phyloP scores from a whole-genome alignment of 2,797 vertebrate genomes.

The Tiaroga cobitis region DNA sequence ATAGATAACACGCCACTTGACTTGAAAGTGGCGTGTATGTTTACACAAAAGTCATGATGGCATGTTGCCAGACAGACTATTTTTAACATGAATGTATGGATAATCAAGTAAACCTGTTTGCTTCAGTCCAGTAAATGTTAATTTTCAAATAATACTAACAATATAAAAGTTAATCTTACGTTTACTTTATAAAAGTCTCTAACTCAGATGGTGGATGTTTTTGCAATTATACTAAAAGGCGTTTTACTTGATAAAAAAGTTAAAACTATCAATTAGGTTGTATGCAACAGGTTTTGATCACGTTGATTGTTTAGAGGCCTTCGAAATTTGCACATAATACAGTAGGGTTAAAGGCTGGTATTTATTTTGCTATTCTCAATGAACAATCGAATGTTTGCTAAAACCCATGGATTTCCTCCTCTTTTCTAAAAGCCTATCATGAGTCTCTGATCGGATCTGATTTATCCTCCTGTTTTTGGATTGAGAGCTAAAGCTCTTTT shows the following conservation, averaged over 20 bases:
- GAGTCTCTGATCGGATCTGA: conserved; percentile 21
- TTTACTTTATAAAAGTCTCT: background rate
- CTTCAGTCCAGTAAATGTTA: background rate
- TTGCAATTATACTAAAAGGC: background rate
- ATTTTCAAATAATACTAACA: background rate
- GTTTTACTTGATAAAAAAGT: background rate
- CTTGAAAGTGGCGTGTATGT: no score
- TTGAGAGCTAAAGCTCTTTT: background rate
- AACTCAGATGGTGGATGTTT: background rate
- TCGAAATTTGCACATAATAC: background rate
- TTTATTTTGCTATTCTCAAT: background rate
- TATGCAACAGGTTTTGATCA: background rate
- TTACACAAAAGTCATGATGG: no score
- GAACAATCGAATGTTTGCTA: background rate
- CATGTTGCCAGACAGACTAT: background rate
- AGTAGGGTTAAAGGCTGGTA: background rate
- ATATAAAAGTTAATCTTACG: background rate
- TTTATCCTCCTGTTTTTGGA: conserved; percentile 2
- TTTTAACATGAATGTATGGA: background rate
- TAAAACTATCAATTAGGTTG: background rate
- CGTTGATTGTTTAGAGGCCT: background rate
- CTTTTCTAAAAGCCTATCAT: background rate
- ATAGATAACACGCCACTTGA: no score
- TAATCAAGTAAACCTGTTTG: background rate
- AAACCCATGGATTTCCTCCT: background rate